phyloP scores from a whole-genome alignment of 2,113 vertebrate species.

The Furnarius figulus region DNA sequence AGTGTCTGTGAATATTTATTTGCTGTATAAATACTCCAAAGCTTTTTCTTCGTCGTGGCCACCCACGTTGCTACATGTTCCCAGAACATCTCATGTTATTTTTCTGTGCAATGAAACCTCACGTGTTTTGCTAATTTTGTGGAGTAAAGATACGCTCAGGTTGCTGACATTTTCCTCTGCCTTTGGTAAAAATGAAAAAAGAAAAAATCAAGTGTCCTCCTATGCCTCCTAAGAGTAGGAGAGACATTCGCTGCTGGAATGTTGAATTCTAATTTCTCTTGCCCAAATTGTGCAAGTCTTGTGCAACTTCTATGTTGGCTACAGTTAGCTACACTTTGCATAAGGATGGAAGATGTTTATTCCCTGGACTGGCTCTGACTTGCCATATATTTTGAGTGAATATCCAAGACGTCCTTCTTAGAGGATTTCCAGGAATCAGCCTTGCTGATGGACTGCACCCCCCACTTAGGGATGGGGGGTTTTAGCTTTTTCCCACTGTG shows the following conservation, averaged over 20 bases:
- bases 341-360: not conserved
- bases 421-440: not conserved
- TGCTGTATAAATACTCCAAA: constrained; percentile 53
- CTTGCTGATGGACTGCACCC: not conserved
- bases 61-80: constrained; percentile 21
- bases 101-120: not conserved
- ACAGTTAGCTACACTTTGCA: not conserved
- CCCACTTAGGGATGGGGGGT: not conserved
- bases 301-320: not conserved
- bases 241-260: not conserved
- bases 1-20: constrained; percentile 62
- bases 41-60: constrained; percentile 29
- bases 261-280: not conserved
- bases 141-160: not conserved
- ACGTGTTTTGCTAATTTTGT: constrained; percentile 1
- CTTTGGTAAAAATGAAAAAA: not conserved
- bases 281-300: not conserved
- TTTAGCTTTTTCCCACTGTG: not conserved
- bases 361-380: not conserved
- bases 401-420: not conserved
- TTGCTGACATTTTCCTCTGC: not conserved
- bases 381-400: not conserved
- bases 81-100: constrained; percentile 20
- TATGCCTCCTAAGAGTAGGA: not conserved
- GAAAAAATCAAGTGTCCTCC: not conserved